Evolutionary conservation across 2,797 vertebrate genomes (phyloP).

Genomic region (Adrianichthys oophorus): DNA sequence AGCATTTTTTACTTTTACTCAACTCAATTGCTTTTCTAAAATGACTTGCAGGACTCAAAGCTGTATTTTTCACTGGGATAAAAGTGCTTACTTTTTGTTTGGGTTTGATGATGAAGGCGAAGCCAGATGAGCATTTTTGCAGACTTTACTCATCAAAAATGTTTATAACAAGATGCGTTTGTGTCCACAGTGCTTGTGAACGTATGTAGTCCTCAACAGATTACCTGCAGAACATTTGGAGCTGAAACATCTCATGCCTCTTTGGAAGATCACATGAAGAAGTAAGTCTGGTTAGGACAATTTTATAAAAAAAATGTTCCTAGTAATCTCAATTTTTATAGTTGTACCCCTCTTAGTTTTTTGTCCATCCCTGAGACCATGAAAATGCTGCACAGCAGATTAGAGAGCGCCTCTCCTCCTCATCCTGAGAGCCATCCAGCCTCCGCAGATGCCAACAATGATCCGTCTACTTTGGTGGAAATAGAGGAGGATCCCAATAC

Average conservation of each 20-base stretch:
- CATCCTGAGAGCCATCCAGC: background rate
- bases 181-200: constrained; percentile 75
- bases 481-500: constrained; percentile 16
- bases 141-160: background rate
- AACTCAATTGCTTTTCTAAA: background rate
- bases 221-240: constrained; percentile 74
- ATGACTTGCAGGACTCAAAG: too few relatives aligned
- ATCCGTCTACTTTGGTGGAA: constrained; percentile 13
- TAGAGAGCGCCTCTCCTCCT: constrained; percentile 23
- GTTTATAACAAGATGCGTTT: background rate
- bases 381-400: constrained; percentile 70
- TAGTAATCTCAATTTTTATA: background rate
- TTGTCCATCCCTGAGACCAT: constrained; percentile 85
- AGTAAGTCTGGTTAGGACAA: constrained; percentile 52
- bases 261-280: constrained; percentile 71
- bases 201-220: constrained; percentile 60
- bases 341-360: constrained; percentile 60
- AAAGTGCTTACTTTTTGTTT: too few relatives aligned
- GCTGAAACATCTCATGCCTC: constrained; percentile 52
- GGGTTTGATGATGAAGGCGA: too few relatives aligned
- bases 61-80: too few relatives aligned
- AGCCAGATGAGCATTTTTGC: too few relatives aligned
- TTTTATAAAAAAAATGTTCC: background rate
- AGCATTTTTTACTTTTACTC: constrained; percentile 22
- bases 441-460: constrained; percentile 27